Percentiles rank a stretch among this genome's conserved stretches.
phyloP scores from a whole-genome alignment of 2,113 vertebrate species.

The Machaerirhynchus nigripectus region DNA sequence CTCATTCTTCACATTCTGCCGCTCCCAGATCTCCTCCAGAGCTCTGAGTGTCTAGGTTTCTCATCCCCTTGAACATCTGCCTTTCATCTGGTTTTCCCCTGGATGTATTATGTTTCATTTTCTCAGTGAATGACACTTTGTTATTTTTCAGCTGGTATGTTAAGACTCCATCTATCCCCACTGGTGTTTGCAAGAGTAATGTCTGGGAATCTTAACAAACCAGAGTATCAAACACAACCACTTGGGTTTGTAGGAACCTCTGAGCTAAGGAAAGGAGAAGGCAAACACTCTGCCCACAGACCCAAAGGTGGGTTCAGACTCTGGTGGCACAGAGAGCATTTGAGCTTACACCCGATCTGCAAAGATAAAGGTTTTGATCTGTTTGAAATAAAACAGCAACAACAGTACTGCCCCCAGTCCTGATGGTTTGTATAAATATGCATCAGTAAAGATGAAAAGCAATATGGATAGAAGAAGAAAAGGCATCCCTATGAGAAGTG shows the following conservation, averaged over 20 bases:
- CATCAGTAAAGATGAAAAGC: not conserved
- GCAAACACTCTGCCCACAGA: fast-evolving
- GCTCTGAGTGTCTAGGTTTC: not conserved
- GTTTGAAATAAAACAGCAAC: not conserved
- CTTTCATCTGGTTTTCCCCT: not conserved
- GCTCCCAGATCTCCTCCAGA: not conserved
- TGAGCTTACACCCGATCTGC: not conserved
- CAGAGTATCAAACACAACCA: not conserved
- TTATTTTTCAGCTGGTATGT: not conserved
- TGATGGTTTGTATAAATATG: not conserved
- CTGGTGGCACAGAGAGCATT: not conserved
- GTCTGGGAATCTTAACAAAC: not conserved
- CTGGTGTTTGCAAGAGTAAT: not conserved
- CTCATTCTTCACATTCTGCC: not conserved
- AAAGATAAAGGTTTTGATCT: not conserved
- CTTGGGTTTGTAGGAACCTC: not conserved
- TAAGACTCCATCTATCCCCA: not conserved
- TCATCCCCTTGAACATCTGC: not conserved
- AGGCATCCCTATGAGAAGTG: not conserved
- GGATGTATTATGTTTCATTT: not conserved
- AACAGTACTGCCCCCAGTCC: not conserved
- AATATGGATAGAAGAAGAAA: not conserved
- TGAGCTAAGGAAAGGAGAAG: not conserved
- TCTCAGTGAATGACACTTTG: not conserved
- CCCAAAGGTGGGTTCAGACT: not conserved